Evolutionary conservation across 2,888 invertebrate species (phyloP).

Genomic region (Neoaliturus tenellus): DNA sequence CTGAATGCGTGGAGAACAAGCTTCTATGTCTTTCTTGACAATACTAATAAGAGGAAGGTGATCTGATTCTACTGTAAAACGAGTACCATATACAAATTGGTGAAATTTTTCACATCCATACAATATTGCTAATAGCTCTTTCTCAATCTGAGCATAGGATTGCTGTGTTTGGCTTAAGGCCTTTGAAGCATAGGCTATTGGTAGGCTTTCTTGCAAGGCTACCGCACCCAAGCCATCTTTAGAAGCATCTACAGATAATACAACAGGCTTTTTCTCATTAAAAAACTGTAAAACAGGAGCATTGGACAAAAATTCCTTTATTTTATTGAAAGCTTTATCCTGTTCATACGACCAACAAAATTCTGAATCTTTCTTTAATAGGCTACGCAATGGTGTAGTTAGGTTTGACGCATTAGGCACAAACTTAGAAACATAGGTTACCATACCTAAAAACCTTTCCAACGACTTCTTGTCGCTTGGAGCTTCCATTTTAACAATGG

Average conservation of each 20-base stretch:
- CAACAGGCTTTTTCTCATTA: constrained; percentile 37
- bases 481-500: constrained; percentile 62
- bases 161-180: constrained; percentile 45
- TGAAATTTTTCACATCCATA: constrained; percentile 56
- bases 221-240: constrained; percentile 54
- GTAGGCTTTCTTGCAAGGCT: constrained; percentile 43
- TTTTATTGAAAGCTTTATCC: not conserved
- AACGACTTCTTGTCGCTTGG: constrained; percentile 66
- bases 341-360: constrained; percentile 59
- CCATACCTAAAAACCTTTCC: constrained; percentile 67
- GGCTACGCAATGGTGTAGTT: constrained; percentile 62
- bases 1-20: constrained; percentile 19
- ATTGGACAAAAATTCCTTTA: constrained; percentile 15
- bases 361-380: constrained; percentile 63
- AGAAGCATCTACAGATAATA: constrained; percentile 47
- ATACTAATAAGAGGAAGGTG: constrained; percentile 21
- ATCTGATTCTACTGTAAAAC: constrained; percentile 55
- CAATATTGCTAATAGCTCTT: constrained; percentile 49
- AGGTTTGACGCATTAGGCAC: constrained; percentile 65
- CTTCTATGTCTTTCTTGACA: not conserved
- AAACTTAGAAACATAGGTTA: constrained; percentile 66
- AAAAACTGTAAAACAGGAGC: constrained; percentile 41
- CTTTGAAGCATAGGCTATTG: constrained; percentile 52
- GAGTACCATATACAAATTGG: constrained; percentile 15
- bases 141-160: constrained; percentile 55